Percentiles rank a stretch among this genome's conserved stretches.
These are phyloP conservation scores for Andrena dorsata DNA, from an alignment of 2,888 invertebrate species.

Conservation along the genomic window DNA sequence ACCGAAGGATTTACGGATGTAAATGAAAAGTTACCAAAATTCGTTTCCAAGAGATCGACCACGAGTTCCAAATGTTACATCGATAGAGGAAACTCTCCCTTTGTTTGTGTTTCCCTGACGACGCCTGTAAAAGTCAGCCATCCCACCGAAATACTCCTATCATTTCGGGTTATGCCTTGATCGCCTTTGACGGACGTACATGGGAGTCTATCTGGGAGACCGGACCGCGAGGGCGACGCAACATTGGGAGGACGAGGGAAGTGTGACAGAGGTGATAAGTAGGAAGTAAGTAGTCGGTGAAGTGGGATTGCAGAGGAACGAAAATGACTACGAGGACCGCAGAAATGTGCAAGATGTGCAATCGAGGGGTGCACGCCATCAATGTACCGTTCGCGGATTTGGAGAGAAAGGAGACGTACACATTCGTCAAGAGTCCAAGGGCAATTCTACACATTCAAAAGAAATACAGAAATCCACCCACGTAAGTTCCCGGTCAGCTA, in stretches of 20 bases:
- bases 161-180: conserved; percentile 24
- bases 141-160: conserved; percentile 11
- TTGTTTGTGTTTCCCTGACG: conserved; percentile 74
- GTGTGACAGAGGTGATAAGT: not conserved
- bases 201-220: not conserved
- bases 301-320: not conserved
- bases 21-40: not conserved
- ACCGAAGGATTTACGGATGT: not conserved
- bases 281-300: too few relatives aligned
- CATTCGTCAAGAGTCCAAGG: conserved; percentile 80
- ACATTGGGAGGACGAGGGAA: not conserved
- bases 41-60: not conserved
- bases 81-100: conserved; percentile 58
- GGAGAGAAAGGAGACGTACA: conserved; percentile 74
- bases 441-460: conserved; percentile 80
- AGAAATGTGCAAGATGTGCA: conserved; percentile 81
- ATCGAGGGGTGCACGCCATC: conserved; percentile 76
- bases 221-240: not conserved
- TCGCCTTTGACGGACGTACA: not conserved
- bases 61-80: conserved; percentile 36
- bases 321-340: conserved; percentile 77
- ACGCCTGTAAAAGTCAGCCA: conserved; percentile 54
- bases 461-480: conserved; percentile 66
- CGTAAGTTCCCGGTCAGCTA: conserved; percentile 51
- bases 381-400: conserved; percentile 72